phyloP scores from a whole-genome alignment of 2,797 vertebrate genomes.

The Tolypeutes matacus region DNA sequence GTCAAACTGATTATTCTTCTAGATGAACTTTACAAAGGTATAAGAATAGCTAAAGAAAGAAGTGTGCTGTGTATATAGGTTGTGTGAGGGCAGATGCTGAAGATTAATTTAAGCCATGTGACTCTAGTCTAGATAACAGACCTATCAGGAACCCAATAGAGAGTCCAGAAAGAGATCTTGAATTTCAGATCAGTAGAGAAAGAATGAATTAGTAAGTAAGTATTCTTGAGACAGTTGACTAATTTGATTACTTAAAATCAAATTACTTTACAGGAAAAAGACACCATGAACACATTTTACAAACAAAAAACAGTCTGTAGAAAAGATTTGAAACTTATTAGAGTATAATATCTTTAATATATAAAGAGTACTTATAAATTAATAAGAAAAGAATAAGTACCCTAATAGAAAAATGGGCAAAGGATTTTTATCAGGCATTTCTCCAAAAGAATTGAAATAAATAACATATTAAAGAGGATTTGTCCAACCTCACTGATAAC shows the following conservation, averaged over 20 bases:
- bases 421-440: slow-evolving; percentile 26
- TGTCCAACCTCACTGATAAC: background rate
- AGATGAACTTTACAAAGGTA: slow-evolving; percentile 1
- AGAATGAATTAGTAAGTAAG: slow-evolving; percentile 41
- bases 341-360: background rate
- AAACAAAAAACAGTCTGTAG: slow-evolving; percentile 36
- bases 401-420: slow-evolving; percentile 26
- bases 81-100: background rate
- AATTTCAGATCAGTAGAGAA: slow-evolving; percentile 33
- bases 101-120: background rate
- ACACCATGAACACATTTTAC: background rate
- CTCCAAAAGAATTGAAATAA: slow-evolving; percentile 41
- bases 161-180: background rate
- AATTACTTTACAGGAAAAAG: slow-evolving; percentile 49
- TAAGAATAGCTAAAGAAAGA: background rate
- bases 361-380: slow-evolving; percentile 46
- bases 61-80: background rate
- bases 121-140: background rate
- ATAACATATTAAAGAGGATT: background rate
- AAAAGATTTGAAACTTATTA: slow-evolving; percentile 47
- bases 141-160: background rate
- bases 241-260: slow-evolving; percentile 59
- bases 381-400: slow-evolving; percentile 30
- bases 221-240: background rate
- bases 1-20: background rate